Percentiles rank a stretch among this genome's conserved stretches.
phyloP scores from a whole-genome alignment of 2,888 invertebrate species.

The Apantesis nais region DNA sequence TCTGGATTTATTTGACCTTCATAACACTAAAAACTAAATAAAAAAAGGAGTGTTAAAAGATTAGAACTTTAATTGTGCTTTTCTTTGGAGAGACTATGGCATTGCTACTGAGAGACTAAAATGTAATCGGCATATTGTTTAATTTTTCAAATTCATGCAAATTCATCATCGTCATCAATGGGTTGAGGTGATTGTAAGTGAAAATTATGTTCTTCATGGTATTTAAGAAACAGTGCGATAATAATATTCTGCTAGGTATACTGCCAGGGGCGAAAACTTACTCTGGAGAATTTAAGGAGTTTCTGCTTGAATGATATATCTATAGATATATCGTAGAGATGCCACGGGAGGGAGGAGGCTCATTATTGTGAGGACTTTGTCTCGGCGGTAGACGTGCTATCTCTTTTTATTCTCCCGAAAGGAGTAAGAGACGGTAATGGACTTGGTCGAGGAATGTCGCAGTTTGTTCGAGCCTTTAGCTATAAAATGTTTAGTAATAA shows the following conservation, averaged over 20 bases:
- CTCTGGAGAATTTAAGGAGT: not conserved
- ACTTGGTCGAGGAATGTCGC: not conserved
- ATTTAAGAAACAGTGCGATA: conserved; percentile 2
- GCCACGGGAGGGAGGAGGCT: not conserved
- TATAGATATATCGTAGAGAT: not conserved
- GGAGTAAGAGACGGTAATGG: conserved; percentile 1
- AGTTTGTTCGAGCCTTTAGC: conserved; percentile 20
- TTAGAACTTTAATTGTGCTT: not conserved
- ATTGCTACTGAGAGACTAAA: not conserved
- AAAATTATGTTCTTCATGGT: conserved; percentile 4
- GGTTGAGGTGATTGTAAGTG: not conserved
- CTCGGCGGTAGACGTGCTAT: not conserved
- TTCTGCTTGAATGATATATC: not conserved
- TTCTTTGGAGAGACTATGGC: not conserved
- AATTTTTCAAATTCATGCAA: not conserved
- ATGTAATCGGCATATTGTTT: not conserved
- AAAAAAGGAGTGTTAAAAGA: not conserved
- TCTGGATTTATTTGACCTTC: not conserved
- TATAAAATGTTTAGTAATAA: conserved; percentile 34
- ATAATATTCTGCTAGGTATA: conserved; percentile 6
- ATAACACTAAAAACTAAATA: not conserved
- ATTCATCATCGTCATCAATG: too few relatives aligned
- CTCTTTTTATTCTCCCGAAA: not conserved
- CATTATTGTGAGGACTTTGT: not conserved
- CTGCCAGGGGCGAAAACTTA: not conserved